Evolutionary conservation across 1,140 invertebrate genomes (phyloP), one percentile per base, ranked within the genome.

Genomic region (Monochamus saltuarius): DNA sequence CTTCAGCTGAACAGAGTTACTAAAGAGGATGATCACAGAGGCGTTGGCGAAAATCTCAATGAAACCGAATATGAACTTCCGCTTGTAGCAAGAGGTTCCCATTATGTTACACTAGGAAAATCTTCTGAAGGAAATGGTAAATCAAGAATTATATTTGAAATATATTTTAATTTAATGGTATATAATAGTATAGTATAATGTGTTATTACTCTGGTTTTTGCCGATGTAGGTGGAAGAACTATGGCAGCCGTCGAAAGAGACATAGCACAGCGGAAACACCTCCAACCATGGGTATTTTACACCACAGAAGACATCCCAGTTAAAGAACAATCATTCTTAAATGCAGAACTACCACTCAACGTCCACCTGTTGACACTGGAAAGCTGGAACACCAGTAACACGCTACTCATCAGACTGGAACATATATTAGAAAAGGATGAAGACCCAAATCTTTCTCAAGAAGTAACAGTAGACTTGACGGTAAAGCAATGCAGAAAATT

Each of bases 301-400:
- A n/a, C 39, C 16, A 42, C n/a, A 42, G n/a, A 42, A 42, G 16
- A 42, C 16, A 7, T 42, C 16, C 16, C 16, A 7, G 39, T 13
- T 4, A 42, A 42, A 42, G n/a, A n/a, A 13, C n/a, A 42, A 42
- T 42, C 39, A 42, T 42, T 42, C 39, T 13, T 42, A 7, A 42
- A 42, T 7, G 7, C 2, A 42, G 39, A 42, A 8, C 66, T 92
- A 1, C 89, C 89, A 9, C 52, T 68, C 13, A 88, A 89, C 73
- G 79, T 91, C 7, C 84, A 89, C 62, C 72, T 92, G 19, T 71
- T 92, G 22, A 90, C 89, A 7, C 69, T 91, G 34, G 87, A 90
- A 69, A 83, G 85, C 40, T 85, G 85, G 81, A 42, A 42, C 7
- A 17, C 22, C 43, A 76, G 78, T 7, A 69, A 66, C 4, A 73